Base-by-base conservation (phyloP, 2,888 invertebrate genomes). In the Gnatocerus cornutus region DNA sequence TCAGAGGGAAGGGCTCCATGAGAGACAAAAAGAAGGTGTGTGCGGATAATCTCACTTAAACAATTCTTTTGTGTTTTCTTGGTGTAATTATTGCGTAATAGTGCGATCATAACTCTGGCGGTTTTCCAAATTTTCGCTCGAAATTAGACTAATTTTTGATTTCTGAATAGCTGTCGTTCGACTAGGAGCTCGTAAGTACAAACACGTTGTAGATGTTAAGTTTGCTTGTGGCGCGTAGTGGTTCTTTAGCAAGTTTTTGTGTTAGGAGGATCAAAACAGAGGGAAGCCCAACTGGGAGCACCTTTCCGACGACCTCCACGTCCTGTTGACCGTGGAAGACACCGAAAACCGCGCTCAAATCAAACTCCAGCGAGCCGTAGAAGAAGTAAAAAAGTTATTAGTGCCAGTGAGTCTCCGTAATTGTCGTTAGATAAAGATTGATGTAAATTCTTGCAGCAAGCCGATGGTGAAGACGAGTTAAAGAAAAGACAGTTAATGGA, bases 251-350 rank as follows among this genome's bases (percentile, higher is more conserved):
- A 33, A 4, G 53, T 69, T 16, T 69, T 45, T 41, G 71, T 55
- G 68, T 70, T 63, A 99, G 99, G 99, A 99, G 89, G 99, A 99
- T 85, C 93, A 95, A 82, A 99, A 99, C 88, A 91, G 98, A 84
- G 99, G 99, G 77, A 99, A 99, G 87, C 98, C 99, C 75, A 99
- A 99, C 88, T 99, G 99, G 99, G 99, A 99, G 86, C 99, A 99
- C 85, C 88, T 99, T 84, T 97, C 97, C 79, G 99, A 99, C 85
- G 99, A 99, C 82, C 90, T 99, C 67, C 99, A 99, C 87, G 99
- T 99, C 73, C 89, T 99, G 78, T 93, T 99, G 81, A 99, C 98
- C 77, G 99, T 99, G 27, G 99, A 99, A 87, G 99, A 99, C 86
- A 96, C 98, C 74, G 95, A 97, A 85, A 98, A 99, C 87, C 90